Conservation (phyloP, 2,113 vertebrate genomes). For the Gasterosteus aculeatus region DNA sequence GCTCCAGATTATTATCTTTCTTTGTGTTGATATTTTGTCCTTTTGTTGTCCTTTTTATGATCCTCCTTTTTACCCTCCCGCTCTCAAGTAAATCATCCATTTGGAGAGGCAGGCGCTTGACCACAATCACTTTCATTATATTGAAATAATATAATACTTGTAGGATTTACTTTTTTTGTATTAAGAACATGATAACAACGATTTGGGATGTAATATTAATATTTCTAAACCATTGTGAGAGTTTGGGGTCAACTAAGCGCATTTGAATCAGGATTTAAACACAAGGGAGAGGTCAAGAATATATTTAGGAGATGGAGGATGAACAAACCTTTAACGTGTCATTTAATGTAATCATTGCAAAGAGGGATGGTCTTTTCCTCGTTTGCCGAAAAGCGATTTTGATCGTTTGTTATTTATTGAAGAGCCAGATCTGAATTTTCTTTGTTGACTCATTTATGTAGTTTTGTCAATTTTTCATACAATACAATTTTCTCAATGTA, state of each 20-base stretch:
- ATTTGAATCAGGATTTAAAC: slow-evolving; percentile 54
- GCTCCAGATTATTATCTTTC: slow-evolving; percentile 60
- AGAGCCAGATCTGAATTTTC: not conserved
- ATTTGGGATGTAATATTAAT: slow-evolving; percentile 60
- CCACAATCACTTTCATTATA: slow-evolving; percentile 59
- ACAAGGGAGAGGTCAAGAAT: slow-evolving; percentile 48
- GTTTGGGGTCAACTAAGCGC: slow-evolving; percentile 33
- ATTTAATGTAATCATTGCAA: slow-evolving; percentile 51
- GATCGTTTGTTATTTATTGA: slow-evolving; percentile 16
- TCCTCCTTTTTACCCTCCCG: slow-evolving; percentile 40
- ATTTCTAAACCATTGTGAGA: slow-evolving; percentile 53
- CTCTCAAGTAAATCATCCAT: slow-evolving; percentile 47
- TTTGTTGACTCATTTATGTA: not conserved
- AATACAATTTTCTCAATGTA: not conserved
- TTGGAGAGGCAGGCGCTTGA: slow-evolving; percentile 25
- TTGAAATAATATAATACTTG: slow-evolving; percentile 54
- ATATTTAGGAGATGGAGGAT: slow-evolving; percentile 39
- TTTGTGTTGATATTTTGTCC: slow-evolving; percentile 62
- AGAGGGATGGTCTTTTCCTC: slow-evolving; percentile 40
- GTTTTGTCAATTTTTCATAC: not conserved
- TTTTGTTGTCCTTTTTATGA: slow-evolving; percentile 61
- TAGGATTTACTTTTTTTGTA: slow-evolving; percentile 55
- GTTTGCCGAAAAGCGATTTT: not conserved
- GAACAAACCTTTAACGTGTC: slow-evolving; percentile 22
- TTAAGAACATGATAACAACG: slow-evolving; percentile 52